Evolutionary conservation across 2,797 vertebrate genomes (phyloP).

Genomic region (Microhierax caerulescens): DNA sequence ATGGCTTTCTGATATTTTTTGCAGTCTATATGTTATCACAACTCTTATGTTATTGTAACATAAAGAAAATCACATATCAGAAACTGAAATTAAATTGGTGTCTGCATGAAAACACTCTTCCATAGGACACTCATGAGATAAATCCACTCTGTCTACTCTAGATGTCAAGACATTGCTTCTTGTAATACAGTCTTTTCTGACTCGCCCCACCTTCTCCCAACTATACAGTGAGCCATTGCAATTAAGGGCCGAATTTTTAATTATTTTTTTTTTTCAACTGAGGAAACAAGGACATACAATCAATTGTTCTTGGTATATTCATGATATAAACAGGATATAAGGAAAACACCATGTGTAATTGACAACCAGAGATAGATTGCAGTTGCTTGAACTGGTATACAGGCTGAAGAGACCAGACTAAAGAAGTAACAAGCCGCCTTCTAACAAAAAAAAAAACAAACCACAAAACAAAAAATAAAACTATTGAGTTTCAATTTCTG

Average conservation of each 20-base stretch:
- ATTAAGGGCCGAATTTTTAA: background rate
- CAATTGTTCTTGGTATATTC: background rate
- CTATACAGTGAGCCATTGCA: background rate
- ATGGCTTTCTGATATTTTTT: background rate
- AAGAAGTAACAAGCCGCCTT: background rate
- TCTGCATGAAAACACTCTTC: background rate
- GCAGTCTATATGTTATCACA: background rate
- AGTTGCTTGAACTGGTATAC: background rate
- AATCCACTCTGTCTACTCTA: background rate
- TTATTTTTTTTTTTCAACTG: background rate
- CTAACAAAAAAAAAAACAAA: background rate
- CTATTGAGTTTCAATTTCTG: background rate
- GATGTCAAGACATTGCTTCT: background rate
- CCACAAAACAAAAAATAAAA: background rate
- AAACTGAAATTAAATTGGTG: background rate
- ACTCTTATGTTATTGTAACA: background rate
- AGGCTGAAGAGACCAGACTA: background rate
- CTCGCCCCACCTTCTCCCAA: accelerated
- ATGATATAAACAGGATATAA: background rate
- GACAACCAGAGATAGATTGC: background rate
- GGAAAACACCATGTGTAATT: background rate
- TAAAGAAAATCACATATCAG: background rate
- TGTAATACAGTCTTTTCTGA: background rate
- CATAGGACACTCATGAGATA: background rate
- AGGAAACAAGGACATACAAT: background rate